Percentiles rank a stretch among this genome's conserved stretches.
Evolutionary conservation across 92 coral and sea anemone species (phyloP).

Genomic region (Parazoanthus swiftii): DNA sequence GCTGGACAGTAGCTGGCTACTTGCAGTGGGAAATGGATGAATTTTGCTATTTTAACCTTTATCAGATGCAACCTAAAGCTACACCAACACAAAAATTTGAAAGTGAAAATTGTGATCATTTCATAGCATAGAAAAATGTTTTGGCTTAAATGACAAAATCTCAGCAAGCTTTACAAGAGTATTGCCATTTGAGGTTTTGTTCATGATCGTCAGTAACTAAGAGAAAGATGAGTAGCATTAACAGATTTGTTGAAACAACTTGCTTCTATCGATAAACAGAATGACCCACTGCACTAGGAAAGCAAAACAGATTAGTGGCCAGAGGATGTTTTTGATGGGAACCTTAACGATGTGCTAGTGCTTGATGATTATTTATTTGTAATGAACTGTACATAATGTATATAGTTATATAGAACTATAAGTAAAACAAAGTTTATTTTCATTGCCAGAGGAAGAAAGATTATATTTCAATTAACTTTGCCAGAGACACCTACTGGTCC

Average conservation of each 20-base stretch:
- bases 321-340: background rate
- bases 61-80: background rate
- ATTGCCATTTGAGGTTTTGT: background rate
- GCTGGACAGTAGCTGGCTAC: background rate
- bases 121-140: background rate
- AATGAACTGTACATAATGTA: conserved; percentile 87
- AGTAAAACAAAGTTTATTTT: conserved; percentile 81
- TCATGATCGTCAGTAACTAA: no score
- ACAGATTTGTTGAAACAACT: background rate
- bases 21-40: background rate
- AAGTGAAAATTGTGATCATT: background rate
- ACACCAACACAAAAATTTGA: background rate
- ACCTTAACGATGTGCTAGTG: background rate
- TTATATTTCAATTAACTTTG: conserved; percentile 29
- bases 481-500: background rate
- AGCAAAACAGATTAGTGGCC: background rate
- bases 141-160: background rate
- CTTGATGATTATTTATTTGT: conserved; percentile 85
- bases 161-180: background rate
- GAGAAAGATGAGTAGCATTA: no score
- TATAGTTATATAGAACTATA: conserved; percentile 68
- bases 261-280: background rate
- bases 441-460: conserved; percentile 44
- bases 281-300: background rate
- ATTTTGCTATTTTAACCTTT: background rate